Base-by-base conservation (phyloP, 1,140 invertebrate genomes). In the Drosophila equinoxialis region DNA sequence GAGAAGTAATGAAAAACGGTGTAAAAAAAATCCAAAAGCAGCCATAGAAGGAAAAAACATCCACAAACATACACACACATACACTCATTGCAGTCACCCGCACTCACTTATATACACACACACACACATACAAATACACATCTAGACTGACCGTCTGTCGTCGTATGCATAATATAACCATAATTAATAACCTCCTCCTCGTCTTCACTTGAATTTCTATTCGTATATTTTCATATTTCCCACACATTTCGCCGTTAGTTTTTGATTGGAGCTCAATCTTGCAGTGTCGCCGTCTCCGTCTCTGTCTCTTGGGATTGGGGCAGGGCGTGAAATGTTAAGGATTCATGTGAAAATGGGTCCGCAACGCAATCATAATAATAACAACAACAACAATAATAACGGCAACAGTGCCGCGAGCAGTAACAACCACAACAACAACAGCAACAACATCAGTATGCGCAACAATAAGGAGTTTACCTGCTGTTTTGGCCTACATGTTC, bases 401-500 rank as follows among this genome's bases (percentile, higher is more conserved):
- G 77, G 62, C 68, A 71, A 79, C 51, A 74, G 54, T 23, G 60
- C 37, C 68, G 72, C 57, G 11, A 66, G 57, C 54, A 30, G 30
- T 30, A 30, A 30, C 30, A 69, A 51, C 68, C 73, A 55, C 17
- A 66, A 54, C 41, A 69, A 54, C 51, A 39, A 48, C 33, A 74
- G 45, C 55, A 67, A 30, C 37, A 67, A 37, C 20, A 64, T 33
- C 37, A 68, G 33, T 41, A 55, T 62, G 55, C 73, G 80, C 23
- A 93, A 93, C 75, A 94, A 94, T 68, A 92, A 92, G 77, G 95
- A 96, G 86, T 96, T 95, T 95, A 94, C 94, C 68, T 97, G 96
- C 92, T 96, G 95, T 85, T 95, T 96, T 79, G 97, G 96, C 86
- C 94, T 96, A 35, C 96, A 97, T 93, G 96, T 97, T 13, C 94